Evolutionary conservation across 2,797 vertebrate genomes (phyloP).

Genomic region (Sorex maritimensis): DNA sequence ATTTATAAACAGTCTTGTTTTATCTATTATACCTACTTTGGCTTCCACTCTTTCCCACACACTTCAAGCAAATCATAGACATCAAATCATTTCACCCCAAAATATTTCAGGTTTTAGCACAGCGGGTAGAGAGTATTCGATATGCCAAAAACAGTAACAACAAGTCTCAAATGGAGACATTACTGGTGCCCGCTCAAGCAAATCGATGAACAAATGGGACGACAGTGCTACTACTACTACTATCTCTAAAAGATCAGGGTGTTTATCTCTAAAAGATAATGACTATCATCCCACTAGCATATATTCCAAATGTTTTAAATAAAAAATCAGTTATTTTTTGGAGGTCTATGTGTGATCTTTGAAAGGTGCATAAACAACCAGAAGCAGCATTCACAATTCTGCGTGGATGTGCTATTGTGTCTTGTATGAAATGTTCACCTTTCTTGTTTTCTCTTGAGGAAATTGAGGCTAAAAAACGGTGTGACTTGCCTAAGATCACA

Average conservation of each 20-base stretch:
- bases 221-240: no score
- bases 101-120: not conserved
- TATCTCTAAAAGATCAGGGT: slow-evolving; percentile 45
- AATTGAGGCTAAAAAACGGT: not conserved
- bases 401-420: rapidly evolving
- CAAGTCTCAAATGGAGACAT: no score
- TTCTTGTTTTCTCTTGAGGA: not conserved
- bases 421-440: not conserved
- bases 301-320: not conserved
- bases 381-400: not conserved
- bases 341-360: not conserved
- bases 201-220: no score
- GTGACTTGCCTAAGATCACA: not conserved
- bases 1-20: not conserved
- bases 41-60: not conserved
- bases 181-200: no score
- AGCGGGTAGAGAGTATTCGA: no score
- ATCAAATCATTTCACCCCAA: not conserved
- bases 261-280: slow-evolving; percentile 31
- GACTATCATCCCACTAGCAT: not conserved
- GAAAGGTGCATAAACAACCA: not conserved
- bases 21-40: not conserved
- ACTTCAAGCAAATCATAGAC: slow-evolving; percentile 31
- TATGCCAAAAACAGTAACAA: no score
- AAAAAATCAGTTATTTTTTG: not conserved